A percentile compares a stretch with the other conserved stretches of the same genome.
Conservation (phyloP, 2,797 vertebrate species). For the Hydrolagus colliei region DNA sequence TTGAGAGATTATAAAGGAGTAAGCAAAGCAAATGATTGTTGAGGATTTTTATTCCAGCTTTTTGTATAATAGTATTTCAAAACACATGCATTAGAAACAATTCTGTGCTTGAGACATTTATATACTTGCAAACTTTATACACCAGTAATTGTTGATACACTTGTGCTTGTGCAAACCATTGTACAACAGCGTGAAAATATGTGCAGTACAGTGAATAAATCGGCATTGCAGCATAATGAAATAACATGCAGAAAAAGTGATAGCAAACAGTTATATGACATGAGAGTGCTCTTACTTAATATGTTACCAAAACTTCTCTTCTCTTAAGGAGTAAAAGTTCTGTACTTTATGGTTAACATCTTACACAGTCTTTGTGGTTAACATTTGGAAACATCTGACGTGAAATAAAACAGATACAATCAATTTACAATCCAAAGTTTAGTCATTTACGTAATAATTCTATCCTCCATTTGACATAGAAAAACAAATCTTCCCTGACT, state of each 20-base stretch:
- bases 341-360: not conserved
- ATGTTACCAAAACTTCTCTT: not conserved
- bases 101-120: not conserved
- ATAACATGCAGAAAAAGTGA: not conserved
- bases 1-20: not conserved
- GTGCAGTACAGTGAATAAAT: not conserved
- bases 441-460: not conserved
- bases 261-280: not conserved
- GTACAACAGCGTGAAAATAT: not conserved
- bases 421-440: conserved; percentile 3
- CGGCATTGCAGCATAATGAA: not conserved
- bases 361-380: not conserved
- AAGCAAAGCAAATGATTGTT: not conserved
- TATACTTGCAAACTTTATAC: not conserved
- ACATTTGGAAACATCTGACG: not conserved
- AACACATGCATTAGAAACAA: conserved; percentile 6
- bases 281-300: not conserved
- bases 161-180: not conserved
- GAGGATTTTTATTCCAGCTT: conserved; percentile 22
- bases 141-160: not conserved
- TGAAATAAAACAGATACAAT: not conserved
- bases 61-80: not conserved
- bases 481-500: too few relatives aligned
- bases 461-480: not conserved
- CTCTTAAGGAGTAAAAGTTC: not conserved